These are phyloP conservation scores for Eilema caniola DNA, from an alignment of 2,888 invertebrate genomes.

Conservation along the genomic window DNA sequence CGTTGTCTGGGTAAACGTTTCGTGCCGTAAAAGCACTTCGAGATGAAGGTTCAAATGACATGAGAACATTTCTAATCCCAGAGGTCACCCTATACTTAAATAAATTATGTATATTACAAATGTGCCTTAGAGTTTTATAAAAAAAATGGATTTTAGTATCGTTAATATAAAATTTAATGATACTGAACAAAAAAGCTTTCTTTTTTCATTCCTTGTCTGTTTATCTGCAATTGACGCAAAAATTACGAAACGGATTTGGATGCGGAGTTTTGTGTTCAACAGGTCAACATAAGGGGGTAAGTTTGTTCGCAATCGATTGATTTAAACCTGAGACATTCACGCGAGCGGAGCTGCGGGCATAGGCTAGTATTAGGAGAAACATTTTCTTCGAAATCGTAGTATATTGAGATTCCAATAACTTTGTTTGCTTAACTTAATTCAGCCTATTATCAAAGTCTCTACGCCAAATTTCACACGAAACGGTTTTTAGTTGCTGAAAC, in stretches of 20 bases:
- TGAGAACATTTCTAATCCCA: slow-evolving; percentile 13
- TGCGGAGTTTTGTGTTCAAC: too few relatives aligned
- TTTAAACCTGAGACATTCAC: too few relatives aligned
- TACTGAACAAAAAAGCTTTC: too few relatives aligned
- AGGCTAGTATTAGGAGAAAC: too few relatives aligned
- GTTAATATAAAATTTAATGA: too few relatives aligned
- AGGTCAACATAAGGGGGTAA: too few relatives aligned
- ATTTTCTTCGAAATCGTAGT: too few relatives aligned
- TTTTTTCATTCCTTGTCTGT: too few relatives aligned
- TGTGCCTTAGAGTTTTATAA: not conserved
- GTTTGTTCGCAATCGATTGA: too few relatives aligned
- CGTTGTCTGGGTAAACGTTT: slow-evolving; percentile 18
- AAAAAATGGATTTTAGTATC: not conserved
- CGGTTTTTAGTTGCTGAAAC: not conserved
- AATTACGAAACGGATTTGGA: too few relatives aligned
- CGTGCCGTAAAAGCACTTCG: slow-evolving; percentile 15
- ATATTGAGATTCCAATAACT: not conserved
- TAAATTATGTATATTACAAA: not conserved
- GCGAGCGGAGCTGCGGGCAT: too few relatives aligned
- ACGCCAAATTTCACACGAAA: not conserved
- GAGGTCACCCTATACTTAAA: not conserved
- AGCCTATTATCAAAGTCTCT: not conserved
- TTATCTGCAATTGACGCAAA: too few relatives aligned
- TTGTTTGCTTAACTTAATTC: not conserved
- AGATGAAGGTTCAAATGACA: slow-evolving; percentile 12